Evolutionary conservation across 2,113 vertebrate genomes (phyloP).

Genomic region (Elephas maximus): DNA sequence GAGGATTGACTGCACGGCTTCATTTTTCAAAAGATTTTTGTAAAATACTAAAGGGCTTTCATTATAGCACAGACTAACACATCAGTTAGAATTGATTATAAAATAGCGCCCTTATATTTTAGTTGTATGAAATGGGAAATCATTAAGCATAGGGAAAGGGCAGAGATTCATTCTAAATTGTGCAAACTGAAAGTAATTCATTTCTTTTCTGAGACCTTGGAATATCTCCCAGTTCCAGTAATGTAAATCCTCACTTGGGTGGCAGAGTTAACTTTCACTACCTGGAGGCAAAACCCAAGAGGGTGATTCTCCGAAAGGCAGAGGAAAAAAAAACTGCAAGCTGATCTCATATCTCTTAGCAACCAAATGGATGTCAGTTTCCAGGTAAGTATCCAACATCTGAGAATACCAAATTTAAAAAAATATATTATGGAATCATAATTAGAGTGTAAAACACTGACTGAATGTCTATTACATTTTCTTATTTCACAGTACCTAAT

Average conservation of each 20-base stretch:
- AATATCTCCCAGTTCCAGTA: conserved; percentile 34
- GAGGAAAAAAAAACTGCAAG: conserved; percentile 54
- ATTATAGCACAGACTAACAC: neutral
- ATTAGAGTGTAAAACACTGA: conserved; percentile 60
- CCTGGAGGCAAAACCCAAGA: conserved; percentile 59
- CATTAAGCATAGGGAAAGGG: conserved; percentile 20
- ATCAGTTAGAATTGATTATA: conserved; percentile 53
- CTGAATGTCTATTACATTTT: conserved; percentile 52
- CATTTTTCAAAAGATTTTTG: conserved; percentile 53
- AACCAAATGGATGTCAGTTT: conserved; percentile 66
- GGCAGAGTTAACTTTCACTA: conserved; percentile 52
- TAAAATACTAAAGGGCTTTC: conserved; percentile 26
- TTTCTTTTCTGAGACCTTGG: conserved; percentile 54
- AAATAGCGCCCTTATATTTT: conserved; percentile 54
- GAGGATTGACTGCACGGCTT: conserved; percentile 1
- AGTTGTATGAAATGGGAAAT: conserved; percentile 63
- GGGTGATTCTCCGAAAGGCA: conserved; percentile 52
- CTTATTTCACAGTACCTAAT: conserved; percentile 33
- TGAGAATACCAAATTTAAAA: conserved; percentile 58
- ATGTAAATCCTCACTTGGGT: neutral
- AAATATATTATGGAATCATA: conserved; percentile 36
- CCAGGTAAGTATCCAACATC: conserved; percentile 51
- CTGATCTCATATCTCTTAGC: conserved; percentile 70
- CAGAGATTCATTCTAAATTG: conserved; percentile 55
- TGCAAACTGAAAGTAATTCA: conserved; percentile 43